Evolutionary conservation across 2,888 invertebrate genomes (phyloP).

Genomic region (Sarcophaga variegata): DNA sequence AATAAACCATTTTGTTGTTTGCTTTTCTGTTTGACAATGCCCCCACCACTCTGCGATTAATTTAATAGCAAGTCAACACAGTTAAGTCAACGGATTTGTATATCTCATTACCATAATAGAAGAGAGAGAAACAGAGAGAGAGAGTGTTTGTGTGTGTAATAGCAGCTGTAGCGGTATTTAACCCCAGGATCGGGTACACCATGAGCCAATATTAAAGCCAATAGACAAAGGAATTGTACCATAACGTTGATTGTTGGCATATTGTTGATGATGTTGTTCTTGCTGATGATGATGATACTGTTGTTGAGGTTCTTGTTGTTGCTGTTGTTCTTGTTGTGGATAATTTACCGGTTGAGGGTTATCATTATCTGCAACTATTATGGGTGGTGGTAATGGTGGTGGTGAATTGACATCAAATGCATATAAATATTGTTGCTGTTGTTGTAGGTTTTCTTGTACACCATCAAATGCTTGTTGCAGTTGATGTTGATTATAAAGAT

Average conservation of each 20-base stretch:
- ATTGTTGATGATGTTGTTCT: conserved; percentile 43
- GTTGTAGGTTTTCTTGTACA: conserved; percentile 9
- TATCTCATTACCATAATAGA: conserved; percentile 28
- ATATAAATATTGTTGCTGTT: conserved; percentile 49
- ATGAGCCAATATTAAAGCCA: conserved; percentile 73
- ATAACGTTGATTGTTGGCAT: conserved; percentile 56
- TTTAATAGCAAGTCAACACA: background rate
- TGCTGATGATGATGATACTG: background rate
- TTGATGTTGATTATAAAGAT: conserved; percentile 8
- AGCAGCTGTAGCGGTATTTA: conserved; percentile 55
- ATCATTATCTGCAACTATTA: conserved; percentile 28
- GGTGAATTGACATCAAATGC: conserved; percentile 51
- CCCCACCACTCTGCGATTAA: background rate
- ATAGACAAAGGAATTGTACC: conserved; percentile 63
- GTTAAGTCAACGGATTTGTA: background rate
- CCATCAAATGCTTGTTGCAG: background rate
- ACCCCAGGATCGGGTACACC: conserved; percentile 76
- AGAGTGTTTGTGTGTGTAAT: no score
- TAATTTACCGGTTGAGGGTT: conserved; percentile 54
- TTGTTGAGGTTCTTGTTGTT: conserved; percentile 12
- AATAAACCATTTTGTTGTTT: background rate
- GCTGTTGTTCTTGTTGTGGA: conserved; percentile 38
- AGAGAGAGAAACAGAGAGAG: background rate
- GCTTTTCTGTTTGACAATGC: background rate
- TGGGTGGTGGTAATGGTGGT: conserved; percentile 2